Base-by-base conservation (phyloP, 2,797 vertebrate species). In the Clarias platycephalus region DNA sequence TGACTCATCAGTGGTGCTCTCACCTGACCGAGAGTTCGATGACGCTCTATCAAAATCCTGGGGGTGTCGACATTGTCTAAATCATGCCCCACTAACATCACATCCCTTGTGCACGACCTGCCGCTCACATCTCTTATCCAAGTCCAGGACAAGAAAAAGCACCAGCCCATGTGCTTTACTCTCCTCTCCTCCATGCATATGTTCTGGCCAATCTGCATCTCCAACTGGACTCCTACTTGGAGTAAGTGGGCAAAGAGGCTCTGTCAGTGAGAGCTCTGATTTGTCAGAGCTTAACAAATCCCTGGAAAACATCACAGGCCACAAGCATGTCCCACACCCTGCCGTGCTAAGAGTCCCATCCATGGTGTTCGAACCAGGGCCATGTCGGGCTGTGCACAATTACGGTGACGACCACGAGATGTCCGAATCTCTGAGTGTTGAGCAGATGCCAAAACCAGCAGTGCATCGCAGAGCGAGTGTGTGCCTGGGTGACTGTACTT, bases 241-340 rank as follows among this genome's bases (percentile, higher is more conserved):
- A 55, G 58, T 85, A 57, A 79, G 81, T 87, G 15, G 90, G 22
- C 9, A 10, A 82, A 78, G 88, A 89, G 4, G 83, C 44, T 76
- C 74, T n/a, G 26, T 31, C 44, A 90, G 81, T 4, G 94, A 94
- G 67, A 90, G 88, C 82, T 92, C 93, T 1, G 91, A 94, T 89
- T 93, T 96, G 72, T 93, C 91, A 4, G 88, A 90, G 83, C 92
- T 96, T 26, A 94, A 94, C 88, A 91, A 92, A 90, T 95, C 94
- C 28, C 90, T 96, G 31, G 92, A 94, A 55, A 93, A 93, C 88
- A 96, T 95, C 86, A 95, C 93, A 62, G 86, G 91, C 80, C 91
- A 93, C 84, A 94, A 91, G 90, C 78, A 82, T 40, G 31, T 63
- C 70, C 91, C 71, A 28, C 87, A 63, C 67, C 63, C 67, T 31